A percentile compares a stretch with the other conserved stretches of the same genome.
Conservation (phyloP, 2,113 vertebrate species). For the Ictalurus punctatus region DNA sequence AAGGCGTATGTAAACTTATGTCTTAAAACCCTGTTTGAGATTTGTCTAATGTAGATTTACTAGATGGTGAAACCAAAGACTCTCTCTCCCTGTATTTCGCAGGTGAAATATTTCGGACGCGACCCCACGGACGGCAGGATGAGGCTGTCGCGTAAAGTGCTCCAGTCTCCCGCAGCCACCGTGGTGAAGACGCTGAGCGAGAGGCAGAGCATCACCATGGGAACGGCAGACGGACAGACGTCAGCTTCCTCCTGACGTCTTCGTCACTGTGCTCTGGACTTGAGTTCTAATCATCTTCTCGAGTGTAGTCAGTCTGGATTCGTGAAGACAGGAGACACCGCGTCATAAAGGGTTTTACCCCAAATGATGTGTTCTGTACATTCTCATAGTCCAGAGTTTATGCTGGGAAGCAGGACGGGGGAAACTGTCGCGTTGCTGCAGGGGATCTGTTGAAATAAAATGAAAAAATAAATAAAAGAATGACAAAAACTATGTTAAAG, state of each 20-base stretch:
- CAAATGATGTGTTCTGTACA: background rate
- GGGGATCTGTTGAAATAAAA: background rate
- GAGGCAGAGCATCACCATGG: slow-evolving; percentile 84
- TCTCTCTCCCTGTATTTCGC: background rate
- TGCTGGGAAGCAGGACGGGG: background rate
- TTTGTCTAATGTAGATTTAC: background rate
- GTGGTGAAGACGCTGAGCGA: slow-evolving; percentile 83
- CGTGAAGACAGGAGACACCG: background rate
- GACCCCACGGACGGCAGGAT: slow-evolving; percentile 96
- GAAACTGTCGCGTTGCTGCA: background rate
- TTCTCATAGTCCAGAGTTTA: background rate
- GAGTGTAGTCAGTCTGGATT: background rate
- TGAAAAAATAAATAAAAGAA: too few relatives aligned
- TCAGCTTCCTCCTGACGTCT: slow-evolving; percentile 45
- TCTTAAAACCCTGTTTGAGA: too few relatives aligned
- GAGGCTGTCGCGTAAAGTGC: slow-evolving; percentile 94
- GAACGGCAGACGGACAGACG: slow-evolving; percentile 48
- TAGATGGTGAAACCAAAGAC: background rate
- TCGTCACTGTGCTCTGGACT: background rate
- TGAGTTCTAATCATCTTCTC: background rate
- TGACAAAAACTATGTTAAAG: background rate
- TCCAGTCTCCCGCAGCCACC: slow-evolving; percentile 81
- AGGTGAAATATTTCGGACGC: slow-evolving; percentile 98
- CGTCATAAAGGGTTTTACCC: too few relatives aligned
- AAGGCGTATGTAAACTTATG: too few relatives aligned